Evolutionary conservation across 2,113 vertebrate species (phyloP).

Genomic region (Microtus oregoni): DNA sequence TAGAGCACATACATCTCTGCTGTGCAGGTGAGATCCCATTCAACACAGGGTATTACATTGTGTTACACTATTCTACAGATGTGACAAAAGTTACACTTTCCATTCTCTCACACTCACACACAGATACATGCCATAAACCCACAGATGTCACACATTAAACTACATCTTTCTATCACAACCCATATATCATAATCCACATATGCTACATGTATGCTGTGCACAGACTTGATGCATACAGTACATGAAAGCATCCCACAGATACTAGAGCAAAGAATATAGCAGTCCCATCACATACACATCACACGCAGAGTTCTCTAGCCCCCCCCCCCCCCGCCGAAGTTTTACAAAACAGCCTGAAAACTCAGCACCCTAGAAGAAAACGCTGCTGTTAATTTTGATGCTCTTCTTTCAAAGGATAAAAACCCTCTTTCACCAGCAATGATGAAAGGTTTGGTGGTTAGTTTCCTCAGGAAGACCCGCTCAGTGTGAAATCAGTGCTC

Average conservation of each 20-base stretch:
- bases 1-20: neutral
- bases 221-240: neutral
- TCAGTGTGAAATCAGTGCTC: neutral
- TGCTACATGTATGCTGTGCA: neutral
- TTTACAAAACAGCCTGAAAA: slow-evolving; percentile 6
- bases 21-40: too few species aligned
- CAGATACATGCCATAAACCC: too few species aligned
- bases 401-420: slow-evolving; percentile 27
- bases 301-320: neutral
- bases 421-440: neutral
- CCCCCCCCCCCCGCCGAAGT: neutral
- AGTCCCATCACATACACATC: neutral
- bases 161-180: neutral
- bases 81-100: neutral
- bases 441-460: neutral
- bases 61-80: neutral
- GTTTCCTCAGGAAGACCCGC: neutral
- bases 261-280: neutral
- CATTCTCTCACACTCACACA: neutral
- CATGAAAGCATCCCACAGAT: neutral
- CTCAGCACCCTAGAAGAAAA: neutral
- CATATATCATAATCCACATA: neutral
- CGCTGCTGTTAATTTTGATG: neutral
- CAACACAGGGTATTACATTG: too few species aligned
- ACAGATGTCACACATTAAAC: neutral